These are phyloP conservation scores for Sanderia malayensis DNA, from an alignment of 30 jellyfish, hydroid and myxozoan species.

Conservation along the genomic window DNA sequence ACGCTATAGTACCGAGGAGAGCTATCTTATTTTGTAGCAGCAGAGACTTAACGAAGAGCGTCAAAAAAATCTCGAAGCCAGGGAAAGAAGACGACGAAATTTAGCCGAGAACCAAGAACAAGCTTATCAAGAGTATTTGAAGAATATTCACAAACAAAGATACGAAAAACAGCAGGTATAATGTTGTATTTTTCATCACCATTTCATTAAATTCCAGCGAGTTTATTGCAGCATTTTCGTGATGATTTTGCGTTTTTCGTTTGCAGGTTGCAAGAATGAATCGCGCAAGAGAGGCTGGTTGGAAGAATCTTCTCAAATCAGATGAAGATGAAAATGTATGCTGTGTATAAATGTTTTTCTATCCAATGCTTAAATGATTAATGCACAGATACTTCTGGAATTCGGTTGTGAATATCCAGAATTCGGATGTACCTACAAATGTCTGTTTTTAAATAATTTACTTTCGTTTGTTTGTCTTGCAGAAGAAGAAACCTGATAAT, in stretches of 20 bases:
- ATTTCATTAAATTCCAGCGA: not conserved
- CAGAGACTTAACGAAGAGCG: slow-evolving; percentile 34
- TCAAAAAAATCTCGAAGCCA: slow-evolving; percentile 67
- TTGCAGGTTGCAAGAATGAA: slow-evolving; percentile 65
- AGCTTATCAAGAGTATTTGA: slow-evolving; percentile 77
- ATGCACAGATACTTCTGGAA: too few relatives aligned
- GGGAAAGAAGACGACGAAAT: slow-evolving; percentile 77
- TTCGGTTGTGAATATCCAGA: too few relatives aligned
- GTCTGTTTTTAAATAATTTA: too few relatives aligned
- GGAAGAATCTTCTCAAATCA: slow-evolving; percentile 71
- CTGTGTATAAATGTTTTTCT: too few relatives aligned
- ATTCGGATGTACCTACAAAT: too few relatives aligned
- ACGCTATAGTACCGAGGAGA: too few relatives aligned
- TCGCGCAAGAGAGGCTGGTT: slow-evolving; percentile 91
- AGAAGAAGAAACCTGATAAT: slow-evolving; percentile 35
- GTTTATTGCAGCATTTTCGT: too few relatives aligned
- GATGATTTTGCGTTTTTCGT: not conserved
- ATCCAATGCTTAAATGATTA: too few relatives aligned
- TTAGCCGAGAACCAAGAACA: slow-evolving; percentile 69
- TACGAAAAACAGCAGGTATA: slow-evolving; percentile 91
- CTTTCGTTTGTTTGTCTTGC: not conserved
- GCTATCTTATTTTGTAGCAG: slow-evolving; percentile 34
- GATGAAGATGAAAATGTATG: slow-evolving; percentile 61
- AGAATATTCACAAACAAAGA: slow-evolving; percentile 75
- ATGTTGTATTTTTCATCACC: not conserved